Percentiles rank a stretch among this genome's conserved stretches.
Conservation (phyloP, 2,113 vertebrate genomes). For the Chinchilla lanigera region DNA sequence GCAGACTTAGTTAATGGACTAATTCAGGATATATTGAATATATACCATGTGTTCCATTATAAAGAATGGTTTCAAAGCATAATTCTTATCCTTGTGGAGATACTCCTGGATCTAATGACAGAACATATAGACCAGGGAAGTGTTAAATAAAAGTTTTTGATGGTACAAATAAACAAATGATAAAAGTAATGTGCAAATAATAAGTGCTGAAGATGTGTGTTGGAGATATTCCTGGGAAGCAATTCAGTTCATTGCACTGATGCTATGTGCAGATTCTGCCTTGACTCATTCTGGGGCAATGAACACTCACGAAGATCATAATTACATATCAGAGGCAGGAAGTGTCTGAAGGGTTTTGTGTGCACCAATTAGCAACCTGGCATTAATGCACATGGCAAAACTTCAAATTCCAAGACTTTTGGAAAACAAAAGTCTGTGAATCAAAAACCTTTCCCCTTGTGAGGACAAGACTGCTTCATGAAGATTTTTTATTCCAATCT, state of each 20-base stretch:
- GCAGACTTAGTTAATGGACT: background rate
- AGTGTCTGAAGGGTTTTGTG: background rate
- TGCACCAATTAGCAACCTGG: background rate
- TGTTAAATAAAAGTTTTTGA: background rate
- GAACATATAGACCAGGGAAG: background rate
- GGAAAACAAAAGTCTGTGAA: slow-evolving; percentile 14
- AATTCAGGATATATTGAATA: background rate
- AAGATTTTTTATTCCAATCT: slow-evolving; percentile 14
- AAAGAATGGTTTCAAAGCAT: background rate
- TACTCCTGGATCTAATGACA: background rate
- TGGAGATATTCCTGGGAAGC: background rate
- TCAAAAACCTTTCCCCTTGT: background rate
- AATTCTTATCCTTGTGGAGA: background rate
- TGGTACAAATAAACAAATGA: background rate
- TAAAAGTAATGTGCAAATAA: background rate
- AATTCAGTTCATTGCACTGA: background rate
- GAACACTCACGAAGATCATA: background rate
- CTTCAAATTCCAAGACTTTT: slow-evolving; percentile 53
- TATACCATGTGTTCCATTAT: background rate
- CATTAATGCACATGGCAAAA: background rate
- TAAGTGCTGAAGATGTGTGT: background rate
- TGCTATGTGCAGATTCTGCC: background rate
- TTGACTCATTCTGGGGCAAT: background rate
- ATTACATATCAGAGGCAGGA: background rate
- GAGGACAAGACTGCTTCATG: background rate